phyloP scores from a whole-genome alignment of 2,888 invertebrate species.

The Ferdinandea cuprea region DNA sequence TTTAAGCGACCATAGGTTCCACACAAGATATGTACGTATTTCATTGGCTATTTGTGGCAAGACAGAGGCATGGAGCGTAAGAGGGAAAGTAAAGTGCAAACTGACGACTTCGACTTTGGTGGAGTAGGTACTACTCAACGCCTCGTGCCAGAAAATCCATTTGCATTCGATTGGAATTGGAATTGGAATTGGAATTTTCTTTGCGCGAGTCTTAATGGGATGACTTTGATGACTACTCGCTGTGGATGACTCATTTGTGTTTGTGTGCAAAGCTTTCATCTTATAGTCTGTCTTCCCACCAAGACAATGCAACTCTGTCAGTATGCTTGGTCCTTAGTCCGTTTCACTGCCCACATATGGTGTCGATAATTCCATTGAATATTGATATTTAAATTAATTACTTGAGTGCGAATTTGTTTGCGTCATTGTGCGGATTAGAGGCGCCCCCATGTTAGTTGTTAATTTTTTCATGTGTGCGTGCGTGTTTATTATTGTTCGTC shows the following conservation, averaged over 20 bases:
- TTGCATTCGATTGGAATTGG: conserved; percentile 61
- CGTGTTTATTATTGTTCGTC: conserved; percentile 22
- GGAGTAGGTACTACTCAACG: conserved; percentile 66
- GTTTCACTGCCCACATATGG: conserved; percentile 1
- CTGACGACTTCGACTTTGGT: conserved; percentile 57
- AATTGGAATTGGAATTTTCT: conserved; percentile 65
- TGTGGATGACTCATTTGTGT: conserved; percentile 37
- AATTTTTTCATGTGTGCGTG: conserved; percentile 4
- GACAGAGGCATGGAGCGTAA: neutral
- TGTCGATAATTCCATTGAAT: neutral
- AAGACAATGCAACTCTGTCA: neutral
- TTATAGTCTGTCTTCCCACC: neutral
- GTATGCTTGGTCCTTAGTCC: neutral
- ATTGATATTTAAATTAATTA: conserved; percentile 67
- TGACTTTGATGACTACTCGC: conserved; percentile 50
- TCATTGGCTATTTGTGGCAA: conserved; percentile 30
- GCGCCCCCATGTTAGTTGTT: conserved; percentile 26
- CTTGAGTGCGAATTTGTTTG: conserved; percentile 44
- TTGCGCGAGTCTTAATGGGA: conserved; percentile 37
- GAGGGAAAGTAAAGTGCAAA: conserved; percentile 44
- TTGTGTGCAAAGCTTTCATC: conserved; percentile 5
- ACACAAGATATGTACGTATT: conserved; percentile 11
- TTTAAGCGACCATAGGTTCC: conserved; percentile 35
- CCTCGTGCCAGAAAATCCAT: conserved; percentile 72
- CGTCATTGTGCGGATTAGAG: conserved; percentile 26